Base-by-base conservation (phyloP, 2,113 vertebrate genomes). In the Solenodon paradoxus region DNA sequence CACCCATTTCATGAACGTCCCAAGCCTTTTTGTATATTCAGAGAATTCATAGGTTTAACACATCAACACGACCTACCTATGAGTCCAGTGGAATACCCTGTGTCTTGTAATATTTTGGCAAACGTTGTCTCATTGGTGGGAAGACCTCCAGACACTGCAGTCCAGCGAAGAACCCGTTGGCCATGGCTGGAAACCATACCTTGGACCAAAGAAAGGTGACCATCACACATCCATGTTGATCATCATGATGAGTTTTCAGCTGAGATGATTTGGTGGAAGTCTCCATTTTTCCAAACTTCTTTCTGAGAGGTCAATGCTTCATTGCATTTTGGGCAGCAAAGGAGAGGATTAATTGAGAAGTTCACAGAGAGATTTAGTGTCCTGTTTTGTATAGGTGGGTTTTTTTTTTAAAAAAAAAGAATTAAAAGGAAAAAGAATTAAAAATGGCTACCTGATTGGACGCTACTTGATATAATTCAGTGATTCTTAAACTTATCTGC, bases 101-200 rank as follows among this genome's bases (percentile, higher is more conserved):
- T 95, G 0, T 95, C 95, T 61, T 97, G 87, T 35, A 99, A 19
- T 77, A 98, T 97, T 81, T 97, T 97, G 4, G 98, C 98, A 82
- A 99, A 98, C 1, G 98, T 98, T 0, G 97, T 98, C 97, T 99
- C 98, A 0, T 97, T 98, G 4, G 96, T 30, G 0, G 98, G 98
- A 35, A 98, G 98, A 0, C 98, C 98, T 40, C 98, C 98, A 2
- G 98, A 97, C 0, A 35, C 95, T 0, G 68, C 98, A 0, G 95
- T 82, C 98, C 98, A 98, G n/a, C 95, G 93, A n/a, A 99, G 94
- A 12, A 98, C 98, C 0, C 97, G 97, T 1, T 90, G 51, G 0
- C 95, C 79, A 0, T 77, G 77, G 22, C 74, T 2, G 59, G 96
- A 97, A 30, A 97, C 94, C 98, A 98, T 98, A 0, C 98, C 98